A percentile compares a stretch with the other conserved stretches of the same genome.
Evolutionary conservation across 2,888 invertebrate species (phyloP).

Genomic region (Nomada ruficornis): DNA sequence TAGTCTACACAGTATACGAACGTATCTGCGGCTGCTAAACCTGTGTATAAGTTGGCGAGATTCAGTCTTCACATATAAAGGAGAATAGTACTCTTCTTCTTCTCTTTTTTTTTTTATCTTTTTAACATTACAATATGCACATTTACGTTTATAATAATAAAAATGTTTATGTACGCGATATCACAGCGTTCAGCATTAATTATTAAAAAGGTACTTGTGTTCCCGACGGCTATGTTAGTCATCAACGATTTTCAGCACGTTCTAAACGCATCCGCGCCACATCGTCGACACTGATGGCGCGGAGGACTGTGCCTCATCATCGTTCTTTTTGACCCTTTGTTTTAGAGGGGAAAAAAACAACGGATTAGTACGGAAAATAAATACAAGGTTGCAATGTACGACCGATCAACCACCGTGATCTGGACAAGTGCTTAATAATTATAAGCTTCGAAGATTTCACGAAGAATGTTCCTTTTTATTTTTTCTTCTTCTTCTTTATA

Average conservation of each 20-base stretch:
- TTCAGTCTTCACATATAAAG: constrained; percentile 81
- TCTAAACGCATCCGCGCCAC: background rate
- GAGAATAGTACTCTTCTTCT: constrained; percentile 77
- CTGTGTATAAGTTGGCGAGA: constrained; percentile 81
- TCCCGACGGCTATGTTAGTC: constrained; percentile 60
- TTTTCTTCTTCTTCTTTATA: too few species aligned
- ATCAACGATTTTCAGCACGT: constrained; percentile 39
- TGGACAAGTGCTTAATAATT: constrained; percentile 40
- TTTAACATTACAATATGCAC: constrained; percentile 81
- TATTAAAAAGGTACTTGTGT: constrained; percentile 75
- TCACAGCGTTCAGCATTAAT: constrained; percentile 83
- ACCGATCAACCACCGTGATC: constrained; percentile 26
- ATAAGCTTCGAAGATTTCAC: constrained; percentile 31
- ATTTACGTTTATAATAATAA: constrained; percentile 80
- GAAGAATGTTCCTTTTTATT: constrained; percentile 19
- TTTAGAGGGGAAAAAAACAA: constrained; percentile 21
- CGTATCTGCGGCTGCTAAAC: constrained; percentile 76
- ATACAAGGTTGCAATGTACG: constrained; percentile 23
- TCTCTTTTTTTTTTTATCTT: constrained; percentile 60
- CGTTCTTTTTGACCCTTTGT: constrained; percentile 6
- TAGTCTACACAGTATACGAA: constrained; percentile 72
- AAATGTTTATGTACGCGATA: constrained; percentile 82
- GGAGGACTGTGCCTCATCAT: constrained; percentile 40
- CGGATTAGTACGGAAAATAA: constrained; percentile 30
- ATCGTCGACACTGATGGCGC: background rate